Percentiles rank a stretch among this genome's conserved stretches.
phyloP scores from a whole-genome alignment of 2,797 vertebrate genomes.

The Amphiprion clarkii region DNA sequence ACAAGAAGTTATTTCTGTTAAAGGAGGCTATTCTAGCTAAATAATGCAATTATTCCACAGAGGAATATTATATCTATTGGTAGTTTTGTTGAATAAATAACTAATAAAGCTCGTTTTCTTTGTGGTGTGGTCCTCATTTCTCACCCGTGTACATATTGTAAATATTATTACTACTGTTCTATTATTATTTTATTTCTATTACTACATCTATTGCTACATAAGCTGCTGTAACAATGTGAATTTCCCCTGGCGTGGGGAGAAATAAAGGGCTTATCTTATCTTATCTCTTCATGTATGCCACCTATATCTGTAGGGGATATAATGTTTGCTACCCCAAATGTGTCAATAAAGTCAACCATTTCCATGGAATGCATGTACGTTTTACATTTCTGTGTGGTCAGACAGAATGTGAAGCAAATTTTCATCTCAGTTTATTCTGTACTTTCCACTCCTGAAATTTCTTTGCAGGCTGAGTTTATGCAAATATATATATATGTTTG shows the following conservation, averaged over 20 bases:
- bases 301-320: not conserved
- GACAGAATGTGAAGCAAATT: not conserved
- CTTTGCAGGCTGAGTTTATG: slow-evolving; percentile 4
- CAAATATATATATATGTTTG: not conserved
- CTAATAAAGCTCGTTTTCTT: not conserved
- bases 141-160: too few relatives aligned
- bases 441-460: not conserved
- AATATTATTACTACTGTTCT: too few relatives aligned
- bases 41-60: not conserved
- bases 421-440: not conserved
- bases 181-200: too few relatives aligned
- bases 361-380: not conserved
- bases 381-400: not conserved
- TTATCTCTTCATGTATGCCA: not conserved
- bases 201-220: too few relatives aligned
- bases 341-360: not conserved
- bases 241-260: too few relatives aligned
- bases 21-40: not conserved
- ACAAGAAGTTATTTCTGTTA: not conserved
- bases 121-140: too few relatives aligned
- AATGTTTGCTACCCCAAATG: not conserved
- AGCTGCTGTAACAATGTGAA: too few relatives aligned
- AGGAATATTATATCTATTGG: not conserved
- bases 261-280: too few relatives aligned
- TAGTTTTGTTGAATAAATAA: not conserved